Conservation (phyloP, 2,113 vertebrate species). For the Syngnathoides biaculeatus region DNA sequence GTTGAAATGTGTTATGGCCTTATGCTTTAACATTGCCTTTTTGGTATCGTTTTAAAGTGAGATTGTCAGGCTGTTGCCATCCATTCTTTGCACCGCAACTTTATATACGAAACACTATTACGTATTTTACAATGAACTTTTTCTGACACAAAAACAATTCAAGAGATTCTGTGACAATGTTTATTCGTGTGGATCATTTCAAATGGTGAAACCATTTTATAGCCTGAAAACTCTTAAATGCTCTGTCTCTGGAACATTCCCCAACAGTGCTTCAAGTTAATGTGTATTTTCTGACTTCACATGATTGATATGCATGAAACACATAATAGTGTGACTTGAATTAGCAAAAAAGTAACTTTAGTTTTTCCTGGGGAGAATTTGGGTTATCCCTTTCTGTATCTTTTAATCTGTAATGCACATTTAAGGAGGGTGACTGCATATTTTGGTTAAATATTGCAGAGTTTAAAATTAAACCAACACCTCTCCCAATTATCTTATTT, state of each 20-base stretch:
- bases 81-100: no score
- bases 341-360: constrained; percentile 60
- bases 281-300: constrained; percentile 59
- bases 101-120: neutral
- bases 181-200: neutral
- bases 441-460: no score
- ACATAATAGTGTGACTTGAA: constrained; percentile 60
- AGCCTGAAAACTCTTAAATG: no score
- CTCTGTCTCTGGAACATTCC: constrained; percentile 27
- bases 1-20: no score
- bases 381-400: neutral
- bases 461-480: neutral
- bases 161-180: neutral
- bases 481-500: neutral
- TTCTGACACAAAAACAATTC: neutral
- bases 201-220: neutral
- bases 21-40: no score
- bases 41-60: no score
- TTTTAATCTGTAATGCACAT: neutral
- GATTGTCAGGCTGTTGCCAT: no score
- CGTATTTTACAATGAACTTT: neutral
- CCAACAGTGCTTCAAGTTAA: constrained; percentile 24
- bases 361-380: constrained; percentile 38
- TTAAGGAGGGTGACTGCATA: neutral
- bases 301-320: constrained; percentile 53